Base-by-base conservation (phyloP, 1,140 invertebrate genomes). In the Caerostris darwini region DNA sequence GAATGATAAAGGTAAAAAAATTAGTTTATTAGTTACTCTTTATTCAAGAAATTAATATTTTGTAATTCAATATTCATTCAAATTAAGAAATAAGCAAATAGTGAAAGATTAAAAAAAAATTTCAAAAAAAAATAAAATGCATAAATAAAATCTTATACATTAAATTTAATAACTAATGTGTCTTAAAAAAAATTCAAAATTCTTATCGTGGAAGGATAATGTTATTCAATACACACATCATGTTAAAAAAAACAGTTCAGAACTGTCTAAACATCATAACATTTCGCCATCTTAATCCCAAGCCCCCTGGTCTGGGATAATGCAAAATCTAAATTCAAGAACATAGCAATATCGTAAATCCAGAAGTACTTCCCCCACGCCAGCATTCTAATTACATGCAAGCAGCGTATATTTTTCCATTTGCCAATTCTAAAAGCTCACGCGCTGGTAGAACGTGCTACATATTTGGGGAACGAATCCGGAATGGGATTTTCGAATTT, bases 401-500 rank as follows among this genome's bases (percentile, higher is more conserved):
- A 3, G 19, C 69, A 77, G 69, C 69, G 69, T 77, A 19, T 77
- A 77, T 77, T 77, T 71, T 77, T 77, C 69, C 69, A 77, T 77
- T 77, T 77, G 34, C 50, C 69, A 77, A 77, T 77, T 77, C 69
- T 34, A 77, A 77, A 77, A 77, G 69, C 34, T 50, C 69, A 50
- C 69, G 69, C 69, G 8, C 2, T 12, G 4, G 19, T 5, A 77
- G 69, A 10, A 77, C 69, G 69, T 77, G 34, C 69, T 34, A 7
- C 19, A 34, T 34, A 50, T 34, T 34, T 34, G 19, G 34, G 34
- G 5, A 6, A 19, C 19, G 50, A 19, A 77, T 50, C 50, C 69
- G 69, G 50, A 77, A 77, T 77, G 69, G 69, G 69, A 77, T 77
- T 77, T 71, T 77, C 69, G 69, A 77, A 77, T 77, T 77, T 77